phyloP scores from a whole-genome alignment of 2,113 vertebrate species.

The Grallaria varia region DNA sequence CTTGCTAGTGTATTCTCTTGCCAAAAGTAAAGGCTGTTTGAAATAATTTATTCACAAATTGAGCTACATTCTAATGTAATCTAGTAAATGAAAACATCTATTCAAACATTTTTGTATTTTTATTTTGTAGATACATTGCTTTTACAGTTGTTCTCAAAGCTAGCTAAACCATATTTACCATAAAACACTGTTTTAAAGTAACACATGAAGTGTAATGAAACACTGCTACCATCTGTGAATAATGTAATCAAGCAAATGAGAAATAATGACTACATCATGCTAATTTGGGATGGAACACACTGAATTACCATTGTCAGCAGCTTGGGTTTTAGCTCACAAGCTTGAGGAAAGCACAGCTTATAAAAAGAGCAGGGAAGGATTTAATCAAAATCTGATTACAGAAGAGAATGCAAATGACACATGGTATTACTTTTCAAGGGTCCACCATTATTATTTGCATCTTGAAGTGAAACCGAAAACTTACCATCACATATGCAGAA shows the following conservation, averaged over 20 bases:
- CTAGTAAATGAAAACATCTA: neutral
- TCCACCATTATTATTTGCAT: neutral
- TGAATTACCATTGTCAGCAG: constrained; percentile 60
- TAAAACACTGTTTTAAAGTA: neutral
- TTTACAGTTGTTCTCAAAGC: neutral
- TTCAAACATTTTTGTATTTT: neutral
- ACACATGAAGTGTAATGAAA: constrained; percentile 3
- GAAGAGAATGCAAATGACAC: neutral
- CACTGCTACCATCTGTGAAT: constrained; percentile 43
- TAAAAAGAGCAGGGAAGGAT: neutral
- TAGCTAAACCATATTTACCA: neutral
- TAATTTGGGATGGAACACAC: constrained; percentile 42
- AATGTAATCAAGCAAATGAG: constrained; percentile 55
- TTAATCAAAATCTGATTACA: constrained; percentile 17
- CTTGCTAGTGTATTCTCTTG: neutral
- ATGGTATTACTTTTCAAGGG: neutral
- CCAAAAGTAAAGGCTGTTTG: neutral
- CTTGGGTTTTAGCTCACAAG: constrained; percentile 40
- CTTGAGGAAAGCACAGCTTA: neutral
- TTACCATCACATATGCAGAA: rapidly evolving
- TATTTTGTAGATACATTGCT: neutral
- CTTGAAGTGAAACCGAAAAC: neutral
- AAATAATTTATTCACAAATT: neutral
- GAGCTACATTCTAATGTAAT: neutral
- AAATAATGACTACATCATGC: constrained; percentile 44